Conservation (phyloP, 2,888 invertebrate species). For the Drosophila nr. fundita region DNA sequence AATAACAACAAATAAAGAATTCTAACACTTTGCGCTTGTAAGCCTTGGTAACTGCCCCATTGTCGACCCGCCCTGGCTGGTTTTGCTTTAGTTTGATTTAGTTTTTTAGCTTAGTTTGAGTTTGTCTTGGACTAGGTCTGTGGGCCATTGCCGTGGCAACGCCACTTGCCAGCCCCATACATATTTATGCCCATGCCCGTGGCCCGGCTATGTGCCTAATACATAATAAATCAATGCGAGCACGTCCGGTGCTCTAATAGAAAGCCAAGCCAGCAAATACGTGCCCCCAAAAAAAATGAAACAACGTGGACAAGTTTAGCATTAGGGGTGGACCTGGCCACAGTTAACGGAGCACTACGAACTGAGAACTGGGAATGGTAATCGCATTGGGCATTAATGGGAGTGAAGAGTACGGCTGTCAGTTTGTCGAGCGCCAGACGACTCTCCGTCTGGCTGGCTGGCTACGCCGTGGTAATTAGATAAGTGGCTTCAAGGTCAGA, state of each 20-base stretch:
- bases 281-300: conserved; percentile 30
- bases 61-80: conserved; percentile 56
- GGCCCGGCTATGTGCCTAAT: conserved; percentile 57
- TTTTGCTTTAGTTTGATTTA: conserved; percentile 29
- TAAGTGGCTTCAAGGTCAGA: conserved; percentile 74
- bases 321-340: conserved; percentile 1
- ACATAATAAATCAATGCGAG: conserved; percentile 74
- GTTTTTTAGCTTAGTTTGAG: conserved; percentile 35
- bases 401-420: conserved; percentile 21
- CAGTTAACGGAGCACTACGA: background rate
- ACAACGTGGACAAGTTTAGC: conserved; percentile 7
- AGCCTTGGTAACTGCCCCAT: conserved; percentile 66
- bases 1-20: conserved; percentile 52
- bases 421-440: conserved; percentile 41
- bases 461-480: conserved; percentile 64
- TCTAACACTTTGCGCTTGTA: conserved; percentile 71
- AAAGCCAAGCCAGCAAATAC: conserved; percentile 42
- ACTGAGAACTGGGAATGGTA: conserved; percentile 8
- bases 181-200: conserved; percentile 57
- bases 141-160: conserved; percentile 78
- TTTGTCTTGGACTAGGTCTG: conserved; percentile 59
- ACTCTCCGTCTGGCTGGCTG: conserved; percentile 57
- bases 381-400: background rate
- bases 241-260: conserved; percentile 56
- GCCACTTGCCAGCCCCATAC: conserved; percentile 54